Percentiles rank a stretch among this genome's conserved stretches.
Conservation (phyloP, 2,113 vertebrate genomes). For the human (Homo sapiens) region DNA sequence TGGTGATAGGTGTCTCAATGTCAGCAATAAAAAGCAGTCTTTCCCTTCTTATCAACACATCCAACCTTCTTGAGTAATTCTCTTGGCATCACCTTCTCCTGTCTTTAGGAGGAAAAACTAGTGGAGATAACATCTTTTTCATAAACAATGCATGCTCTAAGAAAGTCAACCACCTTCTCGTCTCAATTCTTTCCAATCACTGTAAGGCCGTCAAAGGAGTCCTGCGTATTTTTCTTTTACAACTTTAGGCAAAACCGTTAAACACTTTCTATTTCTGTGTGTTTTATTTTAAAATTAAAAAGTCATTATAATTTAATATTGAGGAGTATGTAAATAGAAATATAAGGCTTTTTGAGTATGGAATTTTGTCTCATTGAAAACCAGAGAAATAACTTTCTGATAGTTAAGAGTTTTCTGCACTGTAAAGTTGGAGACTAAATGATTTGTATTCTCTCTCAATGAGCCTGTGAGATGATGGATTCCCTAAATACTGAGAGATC, state of each 20-base stretch:
- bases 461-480: not conserved
- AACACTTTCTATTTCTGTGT: not conserved
- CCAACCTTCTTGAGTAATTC: not conserved
- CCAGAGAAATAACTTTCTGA: not conserved
- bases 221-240: not conserved
- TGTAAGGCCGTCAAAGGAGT: not conserved
- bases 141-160: not conserved
- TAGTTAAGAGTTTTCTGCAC: not conserved
- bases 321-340: not conserved
- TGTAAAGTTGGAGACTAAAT: not conserved
- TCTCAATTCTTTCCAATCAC: not conserved
- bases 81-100: not conserved
- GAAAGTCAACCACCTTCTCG: not conserved
- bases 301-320: not conserved
- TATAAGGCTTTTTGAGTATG: not conserved
- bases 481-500: not conserved
- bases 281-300: not conserved
- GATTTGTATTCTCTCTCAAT: not conserved
- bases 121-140: not conserved
- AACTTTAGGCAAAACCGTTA: not conserved
- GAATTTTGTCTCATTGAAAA: not conserved
- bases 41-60: not conserved
- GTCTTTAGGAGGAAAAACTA: not conserved
- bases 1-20: not conserved
- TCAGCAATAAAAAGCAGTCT: not conserved